These are phyloP conservation scores for Anabacerthia variegaticeps DNA, from an alignment of 2,797 vertebrate species.

Conservation along the genomic window DNA sequence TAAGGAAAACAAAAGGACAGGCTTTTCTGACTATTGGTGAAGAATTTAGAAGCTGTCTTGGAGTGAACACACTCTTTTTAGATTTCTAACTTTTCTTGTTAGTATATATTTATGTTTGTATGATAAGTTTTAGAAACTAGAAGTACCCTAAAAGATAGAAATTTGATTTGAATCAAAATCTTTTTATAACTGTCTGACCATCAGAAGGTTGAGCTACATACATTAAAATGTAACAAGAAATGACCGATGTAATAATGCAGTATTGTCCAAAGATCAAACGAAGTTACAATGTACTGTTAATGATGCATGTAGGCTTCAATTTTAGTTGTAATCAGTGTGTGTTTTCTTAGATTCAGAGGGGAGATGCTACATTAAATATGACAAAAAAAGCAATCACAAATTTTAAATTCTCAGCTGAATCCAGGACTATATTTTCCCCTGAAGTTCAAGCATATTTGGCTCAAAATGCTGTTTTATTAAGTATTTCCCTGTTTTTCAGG, in stretches of 20 bases:
- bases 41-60: neutral
- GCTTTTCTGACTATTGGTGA: neutral
- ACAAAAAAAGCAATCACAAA: neutral
- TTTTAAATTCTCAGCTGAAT: neutral
- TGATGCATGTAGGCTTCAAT: neutral
- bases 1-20: neutral
- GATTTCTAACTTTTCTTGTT: neutral
- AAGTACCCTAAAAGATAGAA: neutral
- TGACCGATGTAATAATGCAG: neutral
- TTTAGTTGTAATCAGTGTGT: neutral
- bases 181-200: neutral
- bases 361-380: neutral
- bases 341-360: neutral
- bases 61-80: neutral
- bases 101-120: neutral
- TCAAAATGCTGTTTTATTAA: neutral
- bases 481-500: neutral
- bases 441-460: neutral
- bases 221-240: neutral
- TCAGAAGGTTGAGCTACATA: neutral
- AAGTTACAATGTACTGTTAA: neutral
- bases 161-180: neutral
- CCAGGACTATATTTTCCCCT: neutral
- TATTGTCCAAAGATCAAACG: neutral
- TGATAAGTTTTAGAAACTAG: neutral